Evolutionary conservation across 2,888 invertebrate genomes (phyloP).

Genomic region (Pyralis farinalis): DNA sequence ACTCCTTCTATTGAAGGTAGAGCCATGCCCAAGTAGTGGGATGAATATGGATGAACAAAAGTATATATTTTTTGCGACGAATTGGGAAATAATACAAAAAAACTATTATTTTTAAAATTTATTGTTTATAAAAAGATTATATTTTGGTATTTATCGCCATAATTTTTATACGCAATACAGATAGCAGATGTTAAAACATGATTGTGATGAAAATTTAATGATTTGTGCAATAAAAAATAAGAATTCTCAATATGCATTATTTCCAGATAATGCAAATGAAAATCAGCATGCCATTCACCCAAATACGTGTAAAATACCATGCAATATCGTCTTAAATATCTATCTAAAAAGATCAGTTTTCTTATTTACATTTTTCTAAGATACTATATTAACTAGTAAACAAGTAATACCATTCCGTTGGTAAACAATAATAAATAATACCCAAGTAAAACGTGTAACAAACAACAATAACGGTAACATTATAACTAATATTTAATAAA

Average conservation of each 20-base stretch:
- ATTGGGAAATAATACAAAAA: conserved; percentile 15
- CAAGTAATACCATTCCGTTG: conserved; percentile 50
- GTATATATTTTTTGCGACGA: too few relatives aligned
- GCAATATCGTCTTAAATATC: conserved; percentile 49
- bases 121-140: conserved; percentile 46
- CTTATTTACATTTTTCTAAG: conserved; percentile 63
- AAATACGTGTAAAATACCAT: conserved; percentile 52
- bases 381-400: conserved; percentile 52
- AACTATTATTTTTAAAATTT: conserved; percentile 26
- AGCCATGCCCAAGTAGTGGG: too few relatives aligned
- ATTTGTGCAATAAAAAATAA: conserved; percentile 48
- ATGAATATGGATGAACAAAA: too few relatives aligned
- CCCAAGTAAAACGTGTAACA: conserved; percentile 58
- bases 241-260: conserved; percentile 69
- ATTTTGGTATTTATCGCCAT: conserved; percentile 50
- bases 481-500: conserved; percentile 55
- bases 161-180: conserved; percentile 33
- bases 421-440: conserved; percentile 72
- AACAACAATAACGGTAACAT: conserved; percentile 72
- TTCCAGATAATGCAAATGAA: conserved; percentile 69
- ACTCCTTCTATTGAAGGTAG: too few relatives aligned
- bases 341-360: conserved; percentile 46
- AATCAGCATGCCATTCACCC: conserved; percentile 52
- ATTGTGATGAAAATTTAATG: conserved; percentile 59
- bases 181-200: conserved; percentile 49